Evolutionary conservation across 2,888 invertebrate genomes (phyloP).

Genomic region (Drosophila ezoana): DNA sequence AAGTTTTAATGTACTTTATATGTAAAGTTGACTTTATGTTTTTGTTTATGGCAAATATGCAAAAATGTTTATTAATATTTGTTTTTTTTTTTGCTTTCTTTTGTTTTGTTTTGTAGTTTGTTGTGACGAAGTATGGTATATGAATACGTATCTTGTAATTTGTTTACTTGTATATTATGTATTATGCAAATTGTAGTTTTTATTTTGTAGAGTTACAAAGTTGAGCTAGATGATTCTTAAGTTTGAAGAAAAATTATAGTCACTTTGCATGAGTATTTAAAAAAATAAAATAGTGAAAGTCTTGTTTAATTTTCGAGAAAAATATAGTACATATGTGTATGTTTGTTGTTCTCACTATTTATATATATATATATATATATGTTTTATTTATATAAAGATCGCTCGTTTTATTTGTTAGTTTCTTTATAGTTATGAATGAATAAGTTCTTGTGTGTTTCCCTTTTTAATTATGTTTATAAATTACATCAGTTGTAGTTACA

Average conservation of each 20-base stretch:
- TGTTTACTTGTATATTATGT: conserved; percentile 34
- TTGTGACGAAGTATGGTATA: conserved; percentile 51
- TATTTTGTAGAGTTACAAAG: conserved; percentile 39
- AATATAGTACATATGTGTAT: conserved; percentile 69
- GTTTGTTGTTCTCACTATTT: conserved; percentile 36
- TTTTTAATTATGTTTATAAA: conserved; percentile 42
- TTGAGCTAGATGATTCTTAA: conserved; percentile 56
- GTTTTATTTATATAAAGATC: conserved; percentile 43
- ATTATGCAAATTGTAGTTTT: conserved; percentile 46
- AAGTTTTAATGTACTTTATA: conserved; percentile 19
- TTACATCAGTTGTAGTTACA: conserved; percentile 56
- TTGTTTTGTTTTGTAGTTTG: conserved; percentile 13
- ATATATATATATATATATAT: conserved; percentile 31
- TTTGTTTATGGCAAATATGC: conserved; percentile 43
- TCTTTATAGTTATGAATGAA: conserved; percentile 54
- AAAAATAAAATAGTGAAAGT: conserved; percentile 32
- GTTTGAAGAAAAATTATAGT: conserved; percentile 53
- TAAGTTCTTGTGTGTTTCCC: conserved; percentile 30
- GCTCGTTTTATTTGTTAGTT: conserved; percentile 35
- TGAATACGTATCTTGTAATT: conserved; percentile 37
- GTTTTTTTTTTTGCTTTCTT: conserved; percentile 9
- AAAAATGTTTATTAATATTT: conserved; percentile 39
- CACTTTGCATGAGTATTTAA: conserved; percentile 30
- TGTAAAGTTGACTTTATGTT: conserved; percentile 10
- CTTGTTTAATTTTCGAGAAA: conserved; percentile 63